Evolutionary conservation across 2,797 vertebrate species (phyloP).

Genomic region (Danio choprae): DNA sequence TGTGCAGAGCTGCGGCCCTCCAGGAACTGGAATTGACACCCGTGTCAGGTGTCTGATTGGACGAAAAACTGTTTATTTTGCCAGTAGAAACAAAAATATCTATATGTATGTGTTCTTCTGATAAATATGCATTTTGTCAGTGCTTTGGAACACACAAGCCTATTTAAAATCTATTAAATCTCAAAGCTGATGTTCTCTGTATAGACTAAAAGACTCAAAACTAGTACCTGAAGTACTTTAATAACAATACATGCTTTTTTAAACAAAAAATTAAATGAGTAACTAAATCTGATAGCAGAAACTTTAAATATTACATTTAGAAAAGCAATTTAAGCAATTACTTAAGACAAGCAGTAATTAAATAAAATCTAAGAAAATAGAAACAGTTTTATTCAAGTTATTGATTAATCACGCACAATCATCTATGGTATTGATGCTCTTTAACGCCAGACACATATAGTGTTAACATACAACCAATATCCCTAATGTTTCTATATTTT

Average conservation of each 20-base stretch:
- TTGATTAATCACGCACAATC: too few species aligned
- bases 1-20: too few species aligned
- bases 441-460: not conserved
- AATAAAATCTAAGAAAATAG: too few species aligned
- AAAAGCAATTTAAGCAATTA: not conserved
- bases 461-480: not conserved
- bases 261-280: too few species aligned
- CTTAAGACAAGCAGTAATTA: too few species aligned
- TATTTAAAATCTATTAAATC: not conserved
- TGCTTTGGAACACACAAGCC: not conserved
- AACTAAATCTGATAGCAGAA: not conserved
- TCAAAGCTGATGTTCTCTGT: not conserved
- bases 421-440: too few species aligned
- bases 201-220: not conserved
- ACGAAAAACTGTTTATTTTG: not conserved
- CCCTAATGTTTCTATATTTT: not conserved
- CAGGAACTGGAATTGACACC: too few species aligned
- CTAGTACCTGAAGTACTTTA: not conserved
- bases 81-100: not conserved
- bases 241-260: too few species aligned
- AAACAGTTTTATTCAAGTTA: too few species aligned
- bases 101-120: not conserved
- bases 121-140: not conserved
- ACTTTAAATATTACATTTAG: not conserved
- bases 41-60: not conserved